Base-by-base conservation (phyloP, 2,888 invertebrate species). In the Ligdia adustata region DNA sequence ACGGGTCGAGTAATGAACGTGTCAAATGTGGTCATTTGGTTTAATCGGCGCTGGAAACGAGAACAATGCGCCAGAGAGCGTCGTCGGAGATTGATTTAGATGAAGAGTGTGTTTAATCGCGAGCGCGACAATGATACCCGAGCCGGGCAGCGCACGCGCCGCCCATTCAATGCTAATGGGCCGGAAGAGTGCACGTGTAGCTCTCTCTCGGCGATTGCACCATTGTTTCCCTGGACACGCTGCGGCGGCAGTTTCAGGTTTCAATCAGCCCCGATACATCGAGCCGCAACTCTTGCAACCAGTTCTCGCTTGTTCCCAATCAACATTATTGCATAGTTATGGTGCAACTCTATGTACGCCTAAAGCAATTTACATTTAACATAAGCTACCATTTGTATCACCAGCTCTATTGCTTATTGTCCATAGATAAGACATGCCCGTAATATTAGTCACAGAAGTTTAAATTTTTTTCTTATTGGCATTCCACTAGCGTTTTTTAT, bases 81-180 rank as follows among this genome's bases (percentile, higher is more conserved):
- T 64, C 61, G 66, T 64, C 62, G 63, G 71, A 70, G 82, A 79
- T 83, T 82, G 82, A 84, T 86, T 79, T 77, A 82, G 81, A 79
- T 79, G 69, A 70, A 74, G 72, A 69, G 67, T 65, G 64, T 62
- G 69, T 75, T 74, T 71, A 75, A 79, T 74, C 70, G 74, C 71
- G 69, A 66, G 64, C 60, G 73, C 71, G 71, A 80, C 83, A 83
- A 82, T 81, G 81, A 84, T 83, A 78, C 71, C 68, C 63, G 76
- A 65, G 71, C 71, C 74, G 68, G 64, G 77, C n/a, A n/a, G n/a
- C 75, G 80, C 82, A 78, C 79, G 81, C 77, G 80, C 68, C 72
- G 75, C 72, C 63, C 73, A 87, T 89, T 89, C 86, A 88, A 88
- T 90, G 89, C 84, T 88, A 89, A 90, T 90, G 82, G 80, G 67